Base-by-base conservation (phyloP, 2,113 vertebrate genomes). In the Urocynchramus pylzowi region DNA sequence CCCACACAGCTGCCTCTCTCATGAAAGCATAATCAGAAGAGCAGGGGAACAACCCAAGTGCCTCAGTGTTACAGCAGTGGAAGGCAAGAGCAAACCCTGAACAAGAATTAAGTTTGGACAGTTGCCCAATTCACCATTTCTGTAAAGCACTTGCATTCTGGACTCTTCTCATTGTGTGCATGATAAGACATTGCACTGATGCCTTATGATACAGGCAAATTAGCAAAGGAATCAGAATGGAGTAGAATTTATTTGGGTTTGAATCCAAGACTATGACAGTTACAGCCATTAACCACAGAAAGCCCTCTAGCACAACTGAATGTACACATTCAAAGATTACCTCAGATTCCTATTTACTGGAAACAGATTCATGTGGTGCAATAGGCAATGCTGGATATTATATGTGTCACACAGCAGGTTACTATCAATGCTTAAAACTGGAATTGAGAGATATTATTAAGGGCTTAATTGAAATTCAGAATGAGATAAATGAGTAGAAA, bases 401-500 rank as follows among this genome's bases (percentile, higher is more conserved):
- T n/a, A 39, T 44, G 47, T 74, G 52, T 78, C 52, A 75, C 59
- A 54, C 56, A 84, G 83, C 63, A 93, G 65, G 74, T 80, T 84
- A 45, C 37, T 84, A 74, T 69, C 81, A 80, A 65, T 83, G 80
- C 87, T 86, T 87, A 88, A 93, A 86, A 88, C 52, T 83, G 82
- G 82, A 94, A 91, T 39, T 80, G 59, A 93, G 75, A 93, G 75
- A 77, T 76, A 77, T 74, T 86, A 39, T 54, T 67, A 28, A 76
- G 61, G 45, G 70, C 67, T 86, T 91, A 54, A 91, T 13, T 93
- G 67, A 91, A 94, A 95, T 95, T 96, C 90, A 52, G 63, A 91
- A 70, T 67, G 74, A 96, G 37, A 33, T 47, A 93, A 93, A 94
- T 83, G 67, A 91, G 14, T 26, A 87, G 47, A 79, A 93, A 92